Base-by-base conservation (phyloP, 2,888 invertebrate genomes). In the Lingula anatina region DNA sequence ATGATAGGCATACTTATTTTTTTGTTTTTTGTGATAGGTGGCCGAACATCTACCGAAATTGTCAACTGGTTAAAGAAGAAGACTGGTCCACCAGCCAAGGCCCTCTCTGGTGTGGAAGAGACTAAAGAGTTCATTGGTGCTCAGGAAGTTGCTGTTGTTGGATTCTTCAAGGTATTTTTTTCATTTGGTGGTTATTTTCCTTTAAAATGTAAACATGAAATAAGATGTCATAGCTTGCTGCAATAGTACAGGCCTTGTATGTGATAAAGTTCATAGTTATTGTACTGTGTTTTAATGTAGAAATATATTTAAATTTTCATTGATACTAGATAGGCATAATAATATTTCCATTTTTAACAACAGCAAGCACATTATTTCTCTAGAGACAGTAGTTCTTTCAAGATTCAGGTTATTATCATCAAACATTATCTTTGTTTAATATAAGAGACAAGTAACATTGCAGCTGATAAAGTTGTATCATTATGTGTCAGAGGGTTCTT, bases 1-100 rank as follows among this genome's bases (percentile, higher is more conserved):
- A n/a, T n/a, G n/a, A n/a, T n/a, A n/a, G n/a, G n/a, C n/a, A n/a
- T n/a, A n/a, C n/a, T n/a, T n/a, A n/a, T 31, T 9, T 31, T 36
- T 31, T 18, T 31, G 20, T 27, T 43, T 45, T 46, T 12, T 45
- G 47, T 46, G 60, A 40, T 61, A 86, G 90, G 94, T 80, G 95
- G 94, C 50, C 87, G 97, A 66, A 86, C 89, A 76, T 87, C 90
- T 63, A 89, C 89, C 60, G 93, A 94, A 56, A 96, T 99, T 71
- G 84, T 97, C 53, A 82, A 82, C 62, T 99, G 99, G 99, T 79
- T 99, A 55, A 83, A 85, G 77, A 97, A 97, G 83, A 99, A 97
- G 83, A 92, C 93, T 70, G 97, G 97, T 47, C 95, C 97, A 46
- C 86, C 93, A 53, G 95, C 94, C n/a, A 83, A 85, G 64, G 85